Percentiles rank a stretch among this genome's conserved stretches.
Conservation (phyloP, 2,113 vertebrate genomes). For the Tinamus guttatus region DNA sequence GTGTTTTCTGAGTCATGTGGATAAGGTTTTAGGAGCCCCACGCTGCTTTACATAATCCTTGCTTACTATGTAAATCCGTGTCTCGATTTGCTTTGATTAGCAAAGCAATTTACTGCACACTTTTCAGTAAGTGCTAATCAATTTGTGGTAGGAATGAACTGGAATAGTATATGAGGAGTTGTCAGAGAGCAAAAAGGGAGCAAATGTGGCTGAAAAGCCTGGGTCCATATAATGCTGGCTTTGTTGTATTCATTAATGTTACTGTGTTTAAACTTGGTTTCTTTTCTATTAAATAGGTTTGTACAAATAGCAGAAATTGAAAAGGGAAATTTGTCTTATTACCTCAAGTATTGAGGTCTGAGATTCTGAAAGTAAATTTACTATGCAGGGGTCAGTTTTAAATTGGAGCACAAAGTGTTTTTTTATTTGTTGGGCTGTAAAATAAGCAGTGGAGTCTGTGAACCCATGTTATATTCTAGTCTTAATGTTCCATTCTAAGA, state of each 20-base stretch:
- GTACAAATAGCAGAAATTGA: background rate
- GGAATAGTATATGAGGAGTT: background rate
- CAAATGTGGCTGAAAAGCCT: background rate
- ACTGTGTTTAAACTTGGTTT: background rate
- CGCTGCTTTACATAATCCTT: slow-evolving; percentile 57
- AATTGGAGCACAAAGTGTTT: background rate
- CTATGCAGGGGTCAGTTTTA: background rate
- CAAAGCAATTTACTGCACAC: slow-evolving; percentile 33
- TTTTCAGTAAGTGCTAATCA: slow-evolving; percentile 44
- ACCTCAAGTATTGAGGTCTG: background rate
- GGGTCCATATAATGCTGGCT: background rate
- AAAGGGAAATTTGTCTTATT: background rate
- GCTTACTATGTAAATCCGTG: slow-evolving; percentile 11
- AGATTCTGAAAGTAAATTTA: background rate
- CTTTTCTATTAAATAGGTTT: background rate
- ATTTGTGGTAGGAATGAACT: slow-evolving; percentile 23
- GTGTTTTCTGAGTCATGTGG: slow-evolving; percentile 28
- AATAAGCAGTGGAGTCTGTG: background rate
- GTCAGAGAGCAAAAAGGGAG: background rate
- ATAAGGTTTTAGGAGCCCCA: slow-evolving; percentile 55
- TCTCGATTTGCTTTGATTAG: slow-evolving; percentile 52
- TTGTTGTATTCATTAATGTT: background rate
- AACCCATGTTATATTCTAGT: background rate
- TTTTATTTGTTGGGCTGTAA: background rate
- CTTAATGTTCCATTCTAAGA: background rate